Percentiles rank a stretch among this genome's conserved stretches.
Conservation (phyloP, 2,888 invertebrate genomes). For the Synergus japonicus region DNA sequence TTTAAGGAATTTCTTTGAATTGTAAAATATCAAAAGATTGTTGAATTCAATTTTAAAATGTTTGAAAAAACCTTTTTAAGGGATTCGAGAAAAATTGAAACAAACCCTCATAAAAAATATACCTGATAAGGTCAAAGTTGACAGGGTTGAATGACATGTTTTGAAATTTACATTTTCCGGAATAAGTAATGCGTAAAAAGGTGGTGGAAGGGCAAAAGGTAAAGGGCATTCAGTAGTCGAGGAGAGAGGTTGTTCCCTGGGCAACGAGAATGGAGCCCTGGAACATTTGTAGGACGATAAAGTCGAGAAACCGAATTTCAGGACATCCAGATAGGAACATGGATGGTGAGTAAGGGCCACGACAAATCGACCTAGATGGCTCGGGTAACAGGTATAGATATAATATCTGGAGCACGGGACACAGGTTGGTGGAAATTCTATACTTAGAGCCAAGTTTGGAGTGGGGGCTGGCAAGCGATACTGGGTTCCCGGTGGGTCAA, state of each 20-base stretch:
- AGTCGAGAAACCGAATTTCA: constrained; percentile 57
- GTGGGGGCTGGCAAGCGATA: constrained; percentile 62
- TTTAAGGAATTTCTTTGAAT: too few species aligned
- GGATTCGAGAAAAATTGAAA: too few species aligned
- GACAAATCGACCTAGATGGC: constrained; percentile 40
- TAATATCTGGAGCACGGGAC: constrained; percentile 61
- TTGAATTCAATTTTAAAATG: too few species aligned
- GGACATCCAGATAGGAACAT: constrained; percentile 50
- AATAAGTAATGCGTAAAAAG: constrained; percentile 24
- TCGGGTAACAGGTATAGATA: constrained; percentile 49
- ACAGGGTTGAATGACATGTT: background rate
- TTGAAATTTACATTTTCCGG: background rate
- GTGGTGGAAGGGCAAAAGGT: background rate
- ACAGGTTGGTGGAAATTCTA: constrained; percentile 68
- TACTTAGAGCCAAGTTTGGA: constrained; percentile 61
- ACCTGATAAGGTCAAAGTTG: background rate
- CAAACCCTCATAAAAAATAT: background rate
- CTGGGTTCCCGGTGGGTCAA: constrained; percentile 72
- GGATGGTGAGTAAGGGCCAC: constrained; percentile 36
- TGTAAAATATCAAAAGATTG: too few species aligned
- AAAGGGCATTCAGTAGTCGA: constrained; percentile 1
- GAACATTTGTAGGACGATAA: constrained; percentile 42
- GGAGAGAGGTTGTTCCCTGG: constrained; percentile 20
- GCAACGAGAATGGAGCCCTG: constrained; percentile 18
- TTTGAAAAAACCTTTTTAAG: too few species aligned